Base-by-base conservation (phyloP, 64 coral and sea anemone species). In the Anthopleura sola region DNA sequence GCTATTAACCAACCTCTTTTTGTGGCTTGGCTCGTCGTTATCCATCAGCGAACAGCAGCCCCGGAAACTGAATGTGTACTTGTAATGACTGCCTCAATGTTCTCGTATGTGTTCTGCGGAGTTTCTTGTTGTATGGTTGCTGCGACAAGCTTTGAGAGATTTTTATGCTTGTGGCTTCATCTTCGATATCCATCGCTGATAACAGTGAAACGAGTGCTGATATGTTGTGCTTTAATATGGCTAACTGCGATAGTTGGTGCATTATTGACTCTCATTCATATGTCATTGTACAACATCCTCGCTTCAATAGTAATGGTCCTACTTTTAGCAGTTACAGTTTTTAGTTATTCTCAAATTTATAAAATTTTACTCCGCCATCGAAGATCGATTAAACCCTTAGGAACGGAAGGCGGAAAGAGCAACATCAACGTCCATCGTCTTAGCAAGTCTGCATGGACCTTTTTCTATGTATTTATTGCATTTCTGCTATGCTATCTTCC, bases 401-500 rank as follows among this genome's bases (percentile, higher is more conserved):
- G 66, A 15, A 13, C 10, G 14, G 29, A 71, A 71, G 66, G 14
- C 10, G 28, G 23, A 28, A 71, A 71, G 23, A 71, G 26, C 11
- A 14, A 0, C 11, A 34, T 71, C 6, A 71, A 71, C 15, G 16
- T 71, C 9, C 66, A 71, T 34, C 66, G 66, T 3, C 29, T 71
- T 34, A 32, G 66, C 26, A 71, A 28, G 23, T 71, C 66, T 15
- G 11, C 66, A 32, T 33, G 4, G n/a, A 71, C 28, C 12, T 71
- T 71, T 71, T 71, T 71, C 14, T 71, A 71, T 71, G 66, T 71
- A 71, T 71, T 71, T 13, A 31, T 71, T 71, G 66, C 29, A 15
- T 71, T 71, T 71, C 23, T 71, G 28, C 3, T 33, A 0, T 71
- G 66, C 66, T 71, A 71, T 16, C 66, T 71, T 71, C 31, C 66